phyloP scores from a whole-genome alignment of 2,797 vertebrate species.

The Chromobotia macracanthus region DNA sequence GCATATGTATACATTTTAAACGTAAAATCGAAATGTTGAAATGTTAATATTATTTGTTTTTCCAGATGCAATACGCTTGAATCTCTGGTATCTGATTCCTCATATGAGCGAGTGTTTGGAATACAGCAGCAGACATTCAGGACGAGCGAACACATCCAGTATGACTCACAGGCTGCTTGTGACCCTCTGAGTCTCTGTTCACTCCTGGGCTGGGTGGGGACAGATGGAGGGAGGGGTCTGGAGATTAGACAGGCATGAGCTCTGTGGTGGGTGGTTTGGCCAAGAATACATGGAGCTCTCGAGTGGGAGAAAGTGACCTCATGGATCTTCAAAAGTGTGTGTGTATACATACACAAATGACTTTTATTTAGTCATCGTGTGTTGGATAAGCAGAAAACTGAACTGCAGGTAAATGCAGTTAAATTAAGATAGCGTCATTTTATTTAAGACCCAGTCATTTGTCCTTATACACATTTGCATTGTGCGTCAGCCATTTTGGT shows the following conservation, averaged over 20 bases:
- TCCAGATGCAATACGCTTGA: not conserved
- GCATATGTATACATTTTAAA: not conserved
- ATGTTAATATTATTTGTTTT: not conserved
- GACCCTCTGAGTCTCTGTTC: conserved; percentile 52
- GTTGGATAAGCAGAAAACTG: conserved; percentile 16
- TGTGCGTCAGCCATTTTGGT: conserved; percentile 43
- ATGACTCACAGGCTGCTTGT: conserved; percentile 56
- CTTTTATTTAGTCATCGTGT: conserved; percentile 19
- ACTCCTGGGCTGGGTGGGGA: conserved; percentile 59
- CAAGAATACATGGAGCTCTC: conserved; percentile 52
- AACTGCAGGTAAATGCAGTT: conserved; percentile 38
- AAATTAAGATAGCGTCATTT: conserved; percentile 50
- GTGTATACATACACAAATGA: conserved; percentile 35
- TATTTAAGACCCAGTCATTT: conserved; percentile 41
- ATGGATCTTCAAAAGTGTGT: conserved; percentile 22
- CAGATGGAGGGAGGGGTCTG: conserved; percentile 72
- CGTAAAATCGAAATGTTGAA: not conserved
- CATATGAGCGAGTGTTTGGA: conserved; percentile 9
- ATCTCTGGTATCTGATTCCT: conserved; percentile 3
- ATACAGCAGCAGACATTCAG: conserved; percentile 29
- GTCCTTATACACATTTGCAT: conserved; percentile 16
- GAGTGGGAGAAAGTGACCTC: conserved; percentile 53
- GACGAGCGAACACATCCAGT: conserved; percentile 42
- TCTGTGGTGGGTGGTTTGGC: conserved; percentile 56
- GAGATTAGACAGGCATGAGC: conserved; percentile 61